A percentile compares a stretch with the other conserved stretches of the same genome.
These are phyloP conservation scores for Macrostomum cliftonense DNA, from an alignment of 2,888 invertebrate species.

Conservation along the genomic window DNA sequence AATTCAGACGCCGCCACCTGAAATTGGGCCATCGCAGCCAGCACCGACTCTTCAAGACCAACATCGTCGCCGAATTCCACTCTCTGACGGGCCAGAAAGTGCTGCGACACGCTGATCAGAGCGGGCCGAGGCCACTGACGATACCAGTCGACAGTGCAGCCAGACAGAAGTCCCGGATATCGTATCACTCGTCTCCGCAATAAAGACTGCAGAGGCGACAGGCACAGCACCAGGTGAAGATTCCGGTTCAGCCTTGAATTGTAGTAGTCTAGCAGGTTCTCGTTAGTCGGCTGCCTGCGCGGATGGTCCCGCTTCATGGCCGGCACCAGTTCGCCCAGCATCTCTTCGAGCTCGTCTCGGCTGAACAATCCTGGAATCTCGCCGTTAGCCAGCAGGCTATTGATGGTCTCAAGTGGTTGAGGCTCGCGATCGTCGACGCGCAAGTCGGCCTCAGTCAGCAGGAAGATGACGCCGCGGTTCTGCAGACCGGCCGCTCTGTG, in stretches of 20 bases:
- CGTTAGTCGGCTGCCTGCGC: conserved; percentile 64
- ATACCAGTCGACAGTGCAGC: conserved; percentile 79
- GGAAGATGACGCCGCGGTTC: conserved; percentile 89
- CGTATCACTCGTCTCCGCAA: conserved; percentile 64
- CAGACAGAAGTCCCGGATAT: conserved; percentile 74
- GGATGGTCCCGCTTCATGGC: conserved; percentile 83
- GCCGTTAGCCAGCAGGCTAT: conserved; percentile 75
- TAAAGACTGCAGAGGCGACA: conserved; percentile 80
- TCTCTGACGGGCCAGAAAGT: conserved; percentile 42
- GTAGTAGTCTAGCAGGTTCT: conserved; percentile 81
- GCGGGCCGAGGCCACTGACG: conserved; percentile 70
- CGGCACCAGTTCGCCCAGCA: conserved; percentile 72
- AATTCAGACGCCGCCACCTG: conserved; percentile 57
- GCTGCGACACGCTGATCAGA: conserved; percentile 58
- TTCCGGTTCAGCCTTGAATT: conserved; percentile 71
- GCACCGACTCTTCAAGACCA: conserved; percentile 32
- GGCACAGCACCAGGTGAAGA: conserved; percentile 80
- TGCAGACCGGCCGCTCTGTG: conserved; percentile 82
- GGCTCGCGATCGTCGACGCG: conserved; percentile 79
- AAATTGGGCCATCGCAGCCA: conserved; percentile 35
- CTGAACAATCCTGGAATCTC: conserved; percentile 59
- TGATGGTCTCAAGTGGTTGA: conserved; percentile 85
- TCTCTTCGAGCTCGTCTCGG: conserved; percentile 82
- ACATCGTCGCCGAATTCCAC: conserved; percentile 26
- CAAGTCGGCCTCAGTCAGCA: conserved; percentile 85